Percentiles rank a stretch among this genome's conserved stretches.
phyloP scores from a whole-genome alignment of 2,797 vertebrate species.

The Cuniculus paca region DNA sequence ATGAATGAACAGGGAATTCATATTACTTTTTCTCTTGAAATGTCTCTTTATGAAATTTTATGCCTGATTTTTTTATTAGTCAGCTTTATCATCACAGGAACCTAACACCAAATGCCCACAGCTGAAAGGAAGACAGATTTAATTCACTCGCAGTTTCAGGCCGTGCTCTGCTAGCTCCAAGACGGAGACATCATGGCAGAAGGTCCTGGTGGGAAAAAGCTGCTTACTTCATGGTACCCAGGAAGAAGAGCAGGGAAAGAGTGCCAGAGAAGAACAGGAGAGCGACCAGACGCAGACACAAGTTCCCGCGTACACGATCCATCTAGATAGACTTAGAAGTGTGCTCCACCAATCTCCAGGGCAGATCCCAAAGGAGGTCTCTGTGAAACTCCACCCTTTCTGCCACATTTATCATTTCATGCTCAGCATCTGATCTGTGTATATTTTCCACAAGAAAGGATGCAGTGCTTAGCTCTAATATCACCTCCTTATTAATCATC shows the following conservation, averaged over 20 bases:
- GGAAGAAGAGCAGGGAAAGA: background rate
- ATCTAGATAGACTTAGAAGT: background rate
- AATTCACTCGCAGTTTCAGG: background rate
- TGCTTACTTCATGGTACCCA: background rate
- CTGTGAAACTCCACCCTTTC: background rate
- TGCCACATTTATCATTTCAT: background rate
- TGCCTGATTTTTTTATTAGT: background rate
- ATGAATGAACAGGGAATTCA: background rate
- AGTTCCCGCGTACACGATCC: background rate
- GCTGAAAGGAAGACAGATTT: background rate
- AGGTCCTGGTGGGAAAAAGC: background rate
- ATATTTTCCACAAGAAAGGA: background rate
- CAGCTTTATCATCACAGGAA: background rate
- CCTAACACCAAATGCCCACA: background rate
- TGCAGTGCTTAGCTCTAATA: background rate
- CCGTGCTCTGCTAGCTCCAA: background rate
- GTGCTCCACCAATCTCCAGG: background rate
- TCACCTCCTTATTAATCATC: background rate
- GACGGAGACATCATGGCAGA: background rate
- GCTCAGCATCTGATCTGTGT: background rate
- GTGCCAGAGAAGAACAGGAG: background rate
- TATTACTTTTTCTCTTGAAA: background rate
- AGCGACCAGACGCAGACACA: background rate
- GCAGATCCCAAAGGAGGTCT: background rate
- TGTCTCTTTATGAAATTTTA: background rate